Percentiles rank a stretch among this genome's conserved stretches.
phyloP scores from a whole-genome alignment of 2,888 invertebrate species.

The Bugula neritina region DNA sequence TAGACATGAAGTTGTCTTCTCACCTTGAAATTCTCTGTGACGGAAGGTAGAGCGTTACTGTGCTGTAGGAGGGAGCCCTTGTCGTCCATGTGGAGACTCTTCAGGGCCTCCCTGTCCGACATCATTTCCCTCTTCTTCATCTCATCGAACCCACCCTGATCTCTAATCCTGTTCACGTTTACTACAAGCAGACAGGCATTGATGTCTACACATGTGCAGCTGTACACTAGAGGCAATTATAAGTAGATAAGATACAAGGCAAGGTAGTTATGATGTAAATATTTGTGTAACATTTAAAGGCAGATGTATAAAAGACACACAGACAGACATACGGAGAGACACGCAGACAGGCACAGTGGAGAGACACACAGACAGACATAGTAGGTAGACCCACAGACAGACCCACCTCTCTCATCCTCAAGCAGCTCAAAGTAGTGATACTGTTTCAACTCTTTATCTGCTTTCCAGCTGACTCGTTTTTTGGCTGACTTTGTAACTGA shows the following conservation, averaged over 20 bases:
- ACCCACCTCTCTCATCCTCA: slow-evolving; percentile 73
- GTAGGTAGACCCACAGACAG: too few species aligned
- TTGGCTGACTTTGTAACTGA: slow-evolving; percentile 6
- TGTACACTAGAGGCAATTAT: too few species aligned
- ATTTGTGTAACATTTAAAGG: too few species aligned
- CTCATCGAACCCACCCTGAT: slow-evolving; percentile 64
- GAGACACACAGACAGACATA: background rate
- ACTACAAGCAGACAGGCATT: slow-evolving; percentile 60
- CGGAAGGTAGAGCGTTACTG: slow-evolving; percentile 6
- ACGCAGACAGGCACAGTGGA: background rate
- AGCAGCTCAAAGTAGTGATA: slow-evolving; percentile 87
- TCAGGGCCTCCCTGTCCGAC: slow-evolving; percentile 62
- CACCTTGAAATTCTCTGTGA: slow-evolving; percentile 6
- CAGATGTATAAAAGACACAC: too few species aligned
- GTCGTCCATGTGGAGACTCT: slow-evolving; percentile 31
- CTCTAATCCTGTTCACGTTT: slow-evolving; percentile 76
- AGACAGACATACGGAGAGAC: background rate
- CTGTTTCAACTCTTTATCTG: slow-evolving; percentile 70
- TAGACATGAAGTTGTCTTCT: too few species aligned
- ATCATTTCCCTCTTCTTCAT: slow-evolving; percentile 84
- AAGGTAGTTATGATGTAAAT: too few species aligned
- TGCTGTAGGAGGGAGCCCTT: background rate
- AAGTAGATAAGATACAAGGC: too few species aligned
- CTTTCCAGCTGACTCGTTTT: slow-evolving; percentile 31
- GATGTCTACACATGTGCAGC: too few species aligned